Evolutionary conservation across 2,797 vertebrate genomes (phyloP).

Genomic region (Acridotheres tristis): DNA sequence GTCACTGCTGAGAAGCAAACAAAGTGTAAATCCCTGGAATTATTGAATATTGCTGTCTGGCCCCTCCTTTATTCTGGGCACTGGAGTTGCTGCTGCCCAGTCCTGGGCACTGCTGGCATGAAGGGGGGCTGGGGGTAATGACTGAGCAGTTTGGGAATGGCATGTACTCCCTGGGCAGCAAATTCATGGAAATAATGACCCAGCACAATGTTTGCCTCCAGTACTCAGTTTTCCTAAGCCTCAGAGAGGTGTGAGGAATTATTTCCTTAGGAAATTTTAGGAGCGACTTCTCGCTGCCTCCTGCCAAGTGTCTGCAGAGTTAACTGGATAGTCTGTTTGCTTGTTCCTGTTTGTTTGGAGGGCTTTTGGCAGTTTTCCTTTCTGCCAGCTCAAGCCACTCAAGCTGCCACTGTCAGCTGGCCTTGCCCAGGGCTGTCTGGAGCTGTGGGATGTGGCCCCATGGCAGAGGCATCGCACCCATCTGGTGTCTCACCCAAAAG

Average conservation of each 20-base stretch:
- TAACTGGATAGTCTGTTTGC: neutral
- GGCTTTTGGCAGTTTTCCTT: conserved; percentile 45
- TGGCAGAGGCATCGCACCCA: neutral
- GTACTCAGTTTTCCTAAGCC: conserved; percentile 9
- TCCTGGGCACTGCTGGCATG: neutral
- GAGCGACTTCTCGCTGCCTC: neutral
- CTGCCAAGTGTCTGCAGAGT: neutral
- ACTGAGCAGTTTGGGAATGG: neutral
- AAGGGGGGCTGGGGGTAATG: neutral
- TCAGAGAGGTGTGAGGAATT: conserved; percentile 33
- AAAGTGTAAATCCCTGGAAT: neutral
- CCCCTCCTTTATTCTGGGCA: neutral
- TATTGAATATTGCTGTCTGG: neutral
- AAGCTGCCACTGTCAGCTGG: conserved; percentile 47
- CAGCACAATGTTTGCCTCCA: neutral
- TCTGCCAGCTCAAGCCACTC: conserved; percentile 39
- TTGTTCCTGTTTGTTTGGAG: conserved; percentile 38
- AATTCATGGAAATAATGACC: conserved; percentile 5
- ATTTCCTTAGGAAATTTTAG: conserved; percentile 35
- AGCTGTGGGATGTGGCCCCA: neutral
- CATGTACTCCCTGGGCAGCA: neutral
- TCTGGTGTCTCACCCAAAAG: neutral
- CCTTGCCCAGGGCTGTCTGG: conserved; percentile 19
- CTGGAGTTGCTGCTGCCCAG: neutral
- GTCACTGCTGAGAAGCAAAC: neutral